Evolutionary conservation across 1,140 invertebrate genomes (phyloP).

Genomic region (Pollicipes pollicipes): DNA sequence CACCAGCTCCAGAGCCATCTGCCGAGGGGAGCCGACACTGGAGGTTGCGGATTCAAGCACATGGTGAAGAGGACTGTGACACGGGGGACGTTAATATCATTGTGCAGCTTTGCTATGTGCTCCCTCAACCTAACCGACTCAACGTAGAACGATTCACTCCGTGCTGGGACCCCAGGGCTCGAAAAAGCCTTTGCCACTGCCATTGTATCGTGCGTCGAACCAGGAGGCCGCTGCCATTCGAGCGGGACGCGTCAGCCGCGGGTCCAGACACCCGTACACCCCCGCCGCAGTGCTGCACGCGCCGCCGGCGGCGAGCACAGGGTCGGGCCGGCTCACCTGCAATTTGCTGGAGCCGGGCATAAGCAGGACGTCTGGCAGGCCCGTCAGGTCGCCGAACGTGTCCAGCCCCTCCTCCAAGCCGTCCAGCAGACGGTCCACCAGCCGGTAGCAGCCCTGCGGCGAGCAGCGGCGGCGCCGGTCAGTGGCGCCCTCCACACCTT

Average conservation of each 20-base stretch:
- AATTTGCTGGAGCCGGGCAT: not conserved
- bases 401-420: not conserved
- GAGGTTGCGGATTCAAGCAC: not conserved
- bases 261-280: not conserved
- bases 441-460: not conserved
- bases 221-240: not conserved
- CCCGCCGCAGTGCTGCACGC: not conserved
- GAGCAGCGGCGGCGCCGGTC: no score
- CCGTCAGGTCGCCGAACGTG: not conserved
- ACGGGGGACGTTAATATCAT: no score
- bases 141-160: no score
- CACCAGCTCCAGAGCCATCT: conserved; percentile 55
- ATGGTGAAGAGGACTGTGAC: no score
- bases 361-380: not conserved
- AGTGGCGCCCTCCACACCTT: no score
- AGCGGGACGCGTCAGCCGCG: not conserved
- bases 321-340: not conserved
- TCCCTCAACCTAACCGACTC: no score
- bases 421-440: not conserved
- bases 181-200: no score
- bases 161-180: no score
- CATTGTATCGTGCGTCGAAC: no score
- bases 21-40: conserved; percentile 3
- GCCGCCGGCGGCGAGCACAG: no score
- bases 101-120: no score